These are phyloP conservation scores for Cuniculus paca DNA, from an alignment of 2,797 vertebrate species.

Conservation along the genomic window DNA sequence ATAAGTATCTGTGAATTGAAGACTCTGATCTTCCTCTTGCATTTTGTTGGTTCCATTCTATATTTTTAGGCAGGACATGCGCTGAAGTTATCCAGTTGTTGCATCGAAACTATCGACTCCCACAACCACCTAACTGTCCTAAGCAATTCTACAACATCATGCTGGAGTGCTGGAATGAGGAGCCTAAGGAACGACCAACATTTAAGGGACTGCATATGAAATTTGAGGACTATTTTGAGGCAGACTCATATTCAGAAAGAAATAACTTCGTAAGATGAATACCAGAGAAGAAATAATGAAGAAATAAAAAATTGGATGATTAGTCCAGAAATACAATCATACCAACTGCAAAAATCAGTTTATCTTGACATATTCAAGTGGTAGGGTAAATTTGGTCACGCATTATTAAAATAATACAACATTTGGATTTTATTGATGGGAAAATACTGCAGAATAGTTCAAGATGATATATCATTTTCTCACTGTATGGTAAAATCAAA, in stretches of 20 bases:
- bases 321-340: background rate
- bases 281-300: background rate
- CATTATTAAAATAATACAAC: slow-evolving; percentile 3
- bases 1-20: background rate
- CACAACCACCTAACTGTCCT: slow-evolving; percentile 90
- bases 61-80: slow-evolving; percentile 91
- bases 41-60: slow-evolving; percentile 30
- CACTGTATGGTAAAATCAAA: slow-evolving; percentile 78
- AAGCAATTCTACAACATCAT: slow-evolving; percentile 92
- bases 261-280: slow-evolving; percentile 72
- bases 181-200: slow-evolving; percentile 89
- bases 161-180: slow-evolving; percentile 92
- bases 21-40: background rate
- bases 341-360: slow-evolving; percentile 52
- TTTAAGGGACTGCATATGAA: slow-evolving; percentile 93
- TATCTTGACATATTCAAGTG: background rate
- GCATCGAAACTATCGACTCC: slow-evolving; percentile 92
- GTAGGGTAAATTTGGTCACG: background rate
- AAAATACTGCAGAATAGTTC: background rate
- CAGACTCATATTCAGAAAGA: slow-evolving; percentile 85
- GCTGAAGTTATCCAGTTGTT: slow-evolving; percentile 92
- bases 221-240: slow-evolving; percentile 92
- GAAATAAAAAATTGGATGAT: slow-evolving; percentile 30
- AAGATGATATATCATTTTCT: slow-evolving; percentile 64
- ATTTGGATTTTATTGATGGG: background rate